Base-by-base conservation (phyloP, 2,797 vertebrate species). In the Argya squamiceps region DNA sequence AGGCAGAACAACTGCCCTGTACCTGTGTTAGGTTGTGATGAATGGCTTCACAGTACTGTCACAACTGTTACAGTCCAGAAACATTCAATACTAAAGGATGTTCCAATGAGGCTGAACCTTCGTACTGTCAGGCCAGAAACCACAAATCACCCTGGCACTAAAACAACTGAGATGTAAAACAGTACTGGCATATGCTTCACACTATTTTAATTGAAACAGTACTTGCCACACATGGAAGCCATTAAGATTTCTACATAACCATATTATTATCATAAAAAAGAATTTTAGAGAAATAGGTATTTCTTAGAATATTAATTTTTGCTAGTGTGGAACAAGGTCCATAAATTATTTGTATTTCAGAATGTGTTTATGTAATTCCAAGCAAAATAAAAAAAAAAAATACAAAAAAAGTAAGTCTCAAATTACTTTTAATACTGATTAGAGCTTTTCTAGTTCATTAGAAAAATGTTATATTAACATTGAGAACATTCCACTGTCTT, bases 361-460 rank as follows among this genome's bases (percentile, higher is more conserved):
- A 62, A 58, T 30, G 16, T 41, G 26, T 44, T 81, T 60, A 50
- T 32, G 30, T 36, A 75, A 76, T 32, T 11, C 10, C 23, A 65
- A 59, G 17, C 8, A 88, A 80, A 24, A 75, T 20, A n/a, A 5
- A 3, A 15, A 43, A 50, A 9, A 12, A 27, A 46, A 55, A 60
- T 21, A 5, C 43, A 19, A 11, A 44, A 44, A 44, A 71, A 11
- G 2, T 19, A 74, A 74, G 19, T 34, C 62, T 94, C 49, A 86
- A 94, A 56, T 90, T 55, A 97, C 91, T 97, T 97, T 97, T 94
- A 97, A 96, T 84, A 88, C 74, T 74, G 55, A 97, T 94, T 80
- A 90, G 56, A 96, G 89, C 37, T 93, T 92, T 84, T 60, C 74
- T 89, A 80, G 27, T 73, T 68, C 46, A 93, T 97, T 97, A 97